Evolutionary conservation across 2,797 vertebrate genomes (phyloP).

Genomic region (Steatocranus sp.): DNA sequence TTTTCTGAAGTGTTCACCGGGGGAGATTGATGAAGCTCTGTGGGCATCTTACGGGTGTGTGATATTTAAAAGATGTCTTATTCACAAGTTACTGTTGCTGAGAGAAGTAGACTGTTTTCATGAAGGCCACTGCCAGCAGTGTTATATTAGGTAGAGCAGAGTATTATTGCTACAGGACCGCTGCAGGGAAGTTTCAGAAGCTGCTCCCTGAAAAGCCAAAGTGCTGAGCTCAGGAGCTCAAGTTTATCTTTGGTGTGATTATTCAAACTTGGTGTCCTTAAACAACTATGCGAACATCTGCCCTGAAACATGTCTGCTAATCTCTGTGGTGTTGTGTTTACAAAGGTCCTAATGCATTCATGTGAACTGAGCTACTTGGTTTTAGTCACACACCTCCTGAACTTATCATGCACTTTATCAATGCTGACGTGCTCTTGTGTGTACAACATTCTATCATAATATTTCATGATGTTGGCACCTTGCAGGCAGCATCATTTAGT

Average conservation of each 20-base stretch:
- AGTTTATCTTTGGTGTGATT: conserved; percentile 23
- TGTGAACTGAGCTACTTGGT: neutral
- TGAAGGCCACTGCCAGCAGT: neutral
- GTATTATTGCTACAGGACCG: neutral
- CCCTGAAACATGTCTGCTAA: neutral
- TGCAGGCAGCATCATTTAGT: neutral
- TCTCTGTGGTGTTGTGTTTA: neutral
- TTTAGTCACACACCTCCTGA: neutral
- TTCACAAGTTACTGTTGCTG: neutral
- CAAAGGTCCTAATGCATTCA: neutral
- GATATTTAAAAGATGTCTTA: neutral
- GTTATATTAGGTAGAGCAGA: neutral
- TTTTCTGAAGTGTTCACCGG: neutral
- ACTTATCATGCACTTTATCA: neutral
- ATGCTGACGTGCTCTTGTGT: neutral
- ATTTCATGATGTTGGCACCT: neutral
- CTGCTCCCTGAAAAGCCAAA: neutral
- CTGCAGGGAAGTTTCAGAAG: neutral
- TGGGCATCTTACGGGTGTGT: neutral
- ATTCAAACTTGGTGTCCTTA: neutral
- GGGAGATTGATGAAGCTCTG: neutral
- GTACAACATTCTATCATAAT: neutral
- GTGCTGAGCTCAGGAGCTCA: neutral
- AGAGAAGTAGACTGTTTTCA: conserved; percentile 1
- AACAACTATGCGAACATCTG: neutral